Evolutionary conservation across 1,140 invertebrate species (phyloP), one percentile per base, ranked within the genome.

Genomic region (Paraescarpia echinospica): DNA sequence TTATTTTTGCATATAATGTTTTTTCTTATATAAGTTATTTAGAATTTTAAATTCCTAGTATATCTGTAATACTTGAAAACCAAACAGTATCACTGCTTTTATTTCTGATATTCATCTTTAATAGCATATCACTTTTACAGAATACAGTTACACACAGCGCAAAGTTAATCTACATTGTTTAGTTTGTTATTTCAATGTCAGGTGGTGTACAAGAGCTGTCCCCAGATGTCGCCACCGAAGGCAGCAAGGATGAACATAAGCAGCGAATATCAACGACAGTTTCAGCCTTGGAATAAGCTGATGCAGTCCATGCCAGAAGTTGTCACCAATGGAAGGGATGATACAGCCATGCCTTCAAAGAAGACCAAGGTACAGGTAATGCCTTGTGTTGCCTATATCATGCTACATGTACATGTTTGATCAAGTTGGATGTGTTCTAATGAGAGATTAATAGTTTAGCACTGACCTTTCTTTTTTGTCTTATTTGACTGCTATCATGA

Each of bases 121-220:
- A 31, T 77, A 77, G 22, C 27, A 77, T 18, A 27, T 27, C 59
- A 77, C 22, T 77, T 18, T 77, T 77, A 27, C 59, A 77, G 59
- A 31, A 77, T 77, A 77, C 27, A 77, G 59, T 77, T 77, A 77
- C 27, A 4, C 59, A 77, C 14, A 22, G 9, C 22, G 2, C 59
- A 77, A 77, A 77, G 59, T 18, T 77, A 77, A 22, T 77, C 59
- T 77, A 4, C 18, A 77, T 0, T 77, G 14, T 18, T 9, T 77
- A 77, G 12, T 77, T 77, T 27, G 59, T 77, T 77, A 18, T 77
- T 77, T 77, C 59, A 77, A 6, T 18, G 22, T 18, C 0, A 95
- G 95, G 93, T 95, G 89, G 93, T 95, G 5, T 94, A 95, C 93
- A 95, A 94, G 89, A 95, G 94, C 92, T 94, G 94, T 48, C 91